Conservation (phyloP, 2,113 vertebrate genomes). For the Malurus alboscapulatus region DNA sequence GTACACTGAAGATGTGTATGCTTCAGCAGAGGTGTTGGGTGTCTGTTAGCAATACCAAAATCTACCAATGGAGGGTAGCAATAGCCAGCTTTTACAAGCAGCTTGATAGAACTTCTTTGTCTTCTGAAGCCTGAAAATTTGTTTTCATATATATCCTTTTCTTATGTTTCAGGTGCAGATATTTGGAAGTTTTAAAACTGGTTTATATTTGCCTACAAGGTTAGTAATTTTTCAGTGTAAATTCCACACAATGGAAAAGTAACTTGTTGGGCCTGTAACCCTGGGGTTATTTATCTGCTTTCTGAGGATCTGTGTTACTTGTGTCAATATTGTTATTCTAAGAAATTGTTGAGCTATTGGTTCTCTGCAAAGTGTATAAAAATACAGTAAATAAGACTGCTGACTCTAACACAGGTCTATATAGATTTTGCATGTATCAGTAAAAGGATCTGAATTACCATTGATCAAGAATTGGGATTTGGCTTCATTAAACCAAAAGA, state of each 20-base stretch:
- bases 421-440: neutral
- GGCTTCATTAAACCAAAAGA: neutral
- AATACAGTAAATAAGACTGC: neutral
- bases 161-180: constrained; percentile 86
- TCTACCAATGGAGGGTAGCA: constrained; percentile 67
- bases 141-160: neutral
- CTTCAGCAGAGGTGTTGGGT: neutral
- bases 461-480: neutral
- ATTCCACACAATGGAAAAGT: neutral
- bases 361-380: neutral
- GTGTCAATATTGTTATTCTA: neutral
- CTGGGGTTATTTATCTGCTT: neutral
- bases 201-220: constrained; percentile 94
- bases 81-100: neutral
- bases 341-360: neutral
- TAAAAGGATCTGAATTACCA: neutral
- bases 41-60: constrained; percentile 20
- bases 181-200: constrained; percentile 96
- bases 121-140: neutral
- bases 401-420: neutral
- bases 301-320: neutral
- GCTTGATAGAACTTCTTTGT: neutral
- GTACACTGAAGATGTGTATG: neutral
- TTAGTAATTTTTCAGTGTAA: constrained; percentile 66
- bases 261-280: neutral